Evolutionary conservation across 2,888 invertebrate species (phyloP), one percentile per base, ranked within the genome.

Genomic region (Acleris sparsana): DNA sequence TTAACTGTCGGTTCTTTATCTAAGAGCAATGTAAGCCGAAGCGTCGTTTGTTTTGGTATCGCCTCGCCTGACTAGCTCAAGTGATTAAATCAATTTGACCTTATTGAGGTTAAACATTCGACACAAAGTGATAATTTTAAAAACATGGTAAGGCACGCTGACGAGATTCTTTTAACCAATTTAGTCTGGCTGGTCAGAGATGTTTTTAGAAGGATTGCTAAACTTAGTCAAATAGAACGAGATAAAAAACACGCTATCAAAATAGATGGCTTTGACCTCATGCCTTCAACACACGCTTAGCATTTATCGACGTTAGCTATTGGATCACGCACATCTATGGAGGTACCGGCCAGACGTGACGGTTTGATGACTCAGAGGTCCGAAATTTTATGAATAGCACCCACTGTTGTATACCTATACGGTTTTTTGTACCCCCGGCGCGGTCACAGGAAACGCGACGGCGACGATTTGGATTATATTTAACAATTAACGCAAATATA

Each of bases 71-170:
- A 51, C 48, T 61, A 61, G 61, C 29, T 7, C 18, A 53, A 18
- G 44, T 5, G 39, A 66, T 66, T 62, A 53, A 66, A 62, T 66
- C 66, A 66, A 66, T 62, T 66, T 62, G 57, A 66, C 66, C 66
- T 66, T 66, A 62, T 62, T 61, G 51, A 65, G 62, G 66, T 66
- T 66, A 66, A 62, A 53, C 48, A 66, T 66, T 61, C 65, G 55
- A 66, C 62, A 61, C 39, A 56, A 52, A 46, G 46, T 7, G 53
- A 29, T 57, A 46, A 66, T 66, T 62, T 57, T 48, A 53, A 57
- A 55, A 61, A 62, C 52, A 62, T 61, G 56, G 66, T 20, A 62
- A 66, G 55, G 16, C 29, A 29, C 55, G 25, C 53, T 13, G 29
- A 18, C 52, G 55, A 43, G 53, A 65, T 65, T 56, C 51, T 51